Evolutionary conservation across 1,140 invertebrate genomes (phyloP).

Genomic region (Drosophila sechellia): DNA sequence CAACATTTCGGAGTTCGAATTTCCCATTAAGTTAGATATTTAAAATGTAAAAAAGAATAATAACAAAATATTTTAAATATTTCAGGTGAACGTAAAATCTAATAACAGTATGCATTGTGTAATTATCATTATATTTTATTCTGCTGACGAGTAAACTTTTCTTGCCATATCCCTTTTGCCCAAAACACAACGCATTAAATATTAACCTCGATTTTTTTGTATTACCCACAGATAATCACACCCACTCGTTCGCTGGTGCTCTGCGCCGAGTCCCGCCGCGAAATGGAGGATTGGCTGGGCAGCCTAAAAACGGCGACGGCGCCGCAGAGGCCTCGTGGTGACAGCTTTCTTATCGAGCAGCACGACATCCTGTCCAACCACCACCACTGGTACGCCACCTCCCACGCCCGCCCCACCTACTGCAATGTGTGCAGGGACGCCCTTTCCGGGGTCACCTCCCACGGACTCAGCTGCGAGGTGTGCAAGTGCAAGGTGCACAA

Average conservation of each 20-base stretch:
- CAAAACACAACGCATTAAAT: neutral
- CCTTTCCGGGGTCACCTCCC: slow-evolving; percentile 95
- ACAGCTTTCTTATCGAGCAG: slow-evolving; percentile 86
- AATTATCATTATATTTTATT: too few species aligned
- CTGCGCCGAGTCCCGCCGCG: slow-evolving; percentile 91
- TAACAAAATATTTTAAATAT: too few species aligned
- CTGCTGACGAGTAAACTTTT: too few species aligned
- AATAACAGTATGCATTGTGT: too few species aligned
- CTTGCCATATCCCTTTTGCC: neutral
- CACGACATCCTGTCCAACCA: slow-evolving; percentile 93
- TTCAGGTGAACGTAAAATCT: too few species aligned
- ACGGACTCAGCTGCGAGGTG: slow-evolving; percentile 97
- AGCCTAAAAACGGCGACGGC: slow-evolving; percentile 90
- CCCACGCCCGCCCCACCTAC: slow-evolving; percentile 96
- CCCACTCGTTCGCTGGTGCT: slow-evolving; percentile 92
- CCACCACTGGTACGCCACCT: slow-evolving; percentile 96
- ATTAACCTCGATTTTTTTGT: neutral
- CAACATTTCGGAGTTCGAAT: too few species aligned
- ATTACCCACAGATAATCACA: slow-evolving; percentile 91
- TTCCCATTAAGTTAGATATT: too few species aligned
- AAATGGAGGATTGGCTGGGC: slow-evolving; percentile 96
- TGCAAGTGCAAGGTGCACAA: slow-evolving; percentile 99
- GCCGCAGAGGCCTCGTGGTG: slow-evolving; percentile 86
- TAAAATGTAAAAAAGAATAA: too few species aligned
- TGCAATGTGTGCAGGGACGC: slow-evolving; percentile 98